phyloP scores from a whole-genome alignment of 2,113 vertebrate species.

The Melozone crissalis region DNA sequence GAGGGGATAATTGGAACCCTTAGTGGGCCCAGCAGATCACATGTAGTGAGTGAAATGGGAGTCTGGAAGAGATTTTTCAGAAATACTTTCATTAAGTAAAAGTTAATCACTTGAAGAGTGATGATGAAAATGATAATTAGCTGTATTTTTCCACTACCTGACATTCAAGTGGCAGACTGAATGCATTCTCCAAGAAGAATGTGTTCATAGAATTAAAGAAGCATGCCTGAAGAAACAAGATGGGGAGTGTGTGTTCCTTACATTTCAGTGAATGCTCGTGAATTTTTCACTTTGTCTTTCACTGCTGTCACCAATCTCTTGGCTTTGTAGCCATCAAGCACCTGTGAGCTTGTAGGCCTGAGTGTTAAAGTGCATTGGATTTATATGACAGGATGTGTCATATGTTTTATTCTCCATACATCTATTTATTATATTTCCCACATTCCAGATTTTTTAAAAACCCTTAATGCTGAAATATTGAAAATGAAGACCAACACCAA shows the following conservation, averaged over 20 bases:
- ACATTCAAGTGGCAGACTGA: neutral
- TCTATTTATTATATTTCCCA: neutral
- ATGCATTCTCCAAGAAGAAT: neutral
- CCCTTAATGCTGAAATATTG: neutral
- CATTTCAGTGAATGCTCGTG: accelerated
- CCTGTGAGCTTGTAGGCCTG: neutral
- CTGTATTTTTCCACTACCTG: neutral
- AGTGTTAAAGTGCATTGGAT: neutral
- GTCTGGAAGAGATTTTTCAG: neutral
- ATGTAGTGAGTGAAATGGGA: neutral
- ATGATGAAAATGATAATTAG: neutral
- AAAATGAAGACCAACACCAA: neutral
- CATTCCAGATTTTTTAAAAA: neutral
- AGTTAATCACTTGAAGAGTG: neutral
- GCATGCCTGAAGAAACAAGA: neutral
- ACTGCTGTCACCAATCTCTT: neutral
- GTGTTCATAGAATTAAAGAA: neutral
- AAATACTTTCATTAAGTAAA: neutral
- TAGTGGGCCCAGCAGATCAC: neutral
- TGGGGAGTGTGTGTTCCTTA: neutral
- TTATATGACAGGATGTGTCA: no score
- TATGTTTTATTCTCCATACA: neutral
- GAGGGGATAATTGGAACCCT: neutral
- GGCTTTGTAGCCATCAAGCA: neutral
- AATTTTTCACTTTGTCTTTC: neutral